Evolutionary conservation across 1,140 invertebrate species (phyloP).

Genomic region (Rhopalosiphum padi): DNA sequence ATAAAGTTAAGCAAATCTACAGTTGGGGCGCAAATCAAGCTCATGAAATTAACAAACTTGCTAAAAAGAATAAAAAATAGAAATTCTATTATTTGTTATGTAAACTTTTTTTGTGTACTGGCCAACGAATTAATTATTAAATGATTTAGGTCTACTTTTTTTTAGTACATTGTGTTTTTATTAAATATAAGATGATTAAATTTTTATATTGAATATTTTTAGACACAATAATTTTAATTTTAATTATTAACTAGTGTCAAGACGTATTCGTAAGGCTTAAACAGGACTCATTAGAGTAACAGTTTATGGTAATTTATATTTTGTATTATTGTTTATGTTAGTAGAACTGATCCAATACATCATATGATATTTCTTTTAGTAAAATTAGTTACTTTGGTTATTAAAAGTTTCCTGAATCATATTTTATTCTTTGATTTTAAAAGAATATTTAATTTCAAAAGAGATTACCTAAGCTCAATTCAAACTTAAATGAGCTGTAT

Average conservation of each 20-base stretch:
- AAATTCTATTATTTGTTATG: neutral
- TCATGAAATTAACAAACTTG: constrained; percentile 61
- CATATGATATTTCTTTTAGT: too few relatives aligned
- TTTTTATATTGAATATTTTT: neutral
- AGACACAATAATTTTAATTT: too few relatives aligned
- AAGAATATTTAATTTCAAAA: neutral
- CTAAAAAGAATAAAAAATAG: constrained; percentile 60
- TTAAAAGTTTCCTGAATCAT: neutral
- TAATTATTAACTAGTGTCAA: too few relatives aligned
- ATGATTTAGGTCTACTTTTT: neutral
- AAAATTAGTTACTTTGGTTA: too few relatives aligned
- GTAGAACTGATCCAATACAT: too few relatives aligned
- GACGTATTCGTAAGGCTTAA: neutral
- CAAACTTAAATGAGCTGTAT: neutral
- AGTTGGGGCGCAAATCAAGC: constrained; percentile 61
- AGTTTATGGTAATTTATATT: too few relatives aligned
- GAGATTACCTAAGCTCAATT: neutral
- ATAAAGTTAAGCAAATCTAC: constrained; percentile 62
- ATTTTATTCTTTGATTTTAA: neutral
- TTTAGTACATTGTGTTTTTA: neutral
- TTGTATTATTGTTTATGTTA: too few relatives aligned
- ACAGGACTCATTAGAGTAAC: too few relatives aligned
- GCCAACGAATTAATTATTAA: neutral
- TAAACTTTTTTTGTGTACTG: neutral
- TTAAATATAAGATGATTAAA: neutral